Base-by-base conservation (phyloP, 2,113 vertebrate species). In the Globicephala melas region DNA sequence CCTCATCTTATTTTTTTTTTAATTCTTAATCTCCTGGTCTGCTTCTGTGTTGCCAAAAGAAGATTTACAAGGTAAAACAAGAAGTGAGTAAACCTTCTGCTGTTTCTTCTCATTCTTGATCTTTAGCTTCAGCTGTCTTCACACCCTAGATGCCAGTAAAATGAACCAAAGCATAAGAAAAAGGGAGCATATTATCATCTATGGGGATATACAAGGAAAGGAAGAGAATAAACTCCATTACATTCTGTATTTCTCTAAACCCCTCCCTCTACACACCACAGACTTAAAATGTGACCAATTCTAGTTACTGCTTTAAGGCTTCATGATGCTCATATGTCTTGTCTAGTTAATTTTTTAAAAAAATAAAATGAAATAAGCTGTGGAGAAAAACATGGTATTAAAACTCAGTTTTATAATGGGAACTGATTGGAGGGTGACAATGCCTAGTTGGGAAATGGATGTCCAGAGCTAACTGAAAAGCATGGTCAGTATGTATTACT, bases 371-470 rank as follows among this genome's bases (percentile, higher is more conserved):
- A 85, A 47, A 8, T 53, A 63, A 62, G 8, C 20, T n/a, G 11
- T 62, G 8, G 12, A 50, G 25, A 14, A 33, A 62, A 83, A 47
- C 3, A 77, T 10, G 31, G 3, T 17, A 71, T 38, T 67, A 17
- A 90, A 73, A 71, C 18, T 65, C 14, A 41, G 31, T 9, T 26
- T 58, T 68, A 33, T 62, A n/a, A 74, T 0, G 2, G 17, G 31
- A 77, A 44, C n/a, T 28, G 23, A 60, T 5, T 8, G 3, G 6
- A 73, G 18, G 2, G 23, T 31, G 12, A 58, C 31, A 20, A 73
- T 0, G 0, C 3, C 63, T n/a, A 38, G 41, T 8, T 1, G 2
- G 11, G 68, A 55, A 23, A 5, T n/a, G 12, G n/a, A 25, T 28
- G 13, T 11, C 41, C 36, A 65, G 31, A 13, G 5, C 20, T 76